Conservation (phyloP, 2,888 invertebrate genomes). For the Oscheius sp. region DNA sequence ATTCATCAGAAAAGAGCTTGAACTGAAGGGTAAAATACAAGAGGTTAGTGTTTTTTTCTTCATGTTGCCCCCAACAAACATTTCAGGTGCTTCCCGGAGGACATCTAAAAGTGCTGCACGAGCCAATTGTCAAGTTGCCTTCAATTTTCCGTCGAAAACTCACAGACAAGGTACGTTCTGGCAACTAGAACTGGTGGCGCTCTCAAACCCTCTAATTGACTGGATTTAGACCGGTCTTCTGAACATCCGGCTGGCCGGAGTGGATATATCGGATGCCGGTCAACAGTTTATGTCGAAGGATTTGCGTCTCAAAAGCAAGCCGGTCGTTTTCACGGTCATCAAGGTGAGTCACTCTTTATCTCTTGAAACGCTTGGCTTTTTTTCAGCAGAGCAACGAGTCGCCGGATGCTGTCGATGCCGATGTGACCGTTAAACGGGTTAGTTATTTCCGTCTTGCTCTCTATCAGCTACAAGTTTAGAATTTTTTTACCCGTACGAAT, state of each 20-base stretch:
- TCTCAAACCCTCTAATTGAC: neutral
- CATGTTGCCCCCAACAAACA: neutral
- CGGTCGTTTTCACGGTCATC: constrained; percentile 68
- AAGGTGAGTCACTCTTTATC: constrained; percentile 46
- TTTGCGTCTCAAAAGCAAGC: constrained; percentile 63
- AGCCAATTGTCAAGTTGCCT: constrained; percentile 68
- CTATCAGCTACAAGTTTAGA: constrained; percentile 38
- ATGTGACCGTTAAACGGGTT: constrained; percentile 69
- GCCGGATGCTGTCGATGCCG: constrained; percentile 65
- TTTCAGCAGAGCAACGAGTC: constrained; percentile 46
- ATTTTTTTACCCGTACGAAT: constrained; percentile 63
- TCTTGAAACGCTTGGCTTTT: neutral
- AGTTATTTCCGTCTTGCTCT: neutral
- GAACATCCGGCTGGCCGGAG: constrained; percentile 67
- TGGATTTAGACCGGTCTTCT: constrained; percentile 57
- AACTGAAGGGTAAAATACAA: constrained; percentile 66
- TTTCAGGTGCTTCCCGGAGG: constrained; percentile 64
- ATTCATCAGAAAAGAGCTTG: constrained; percentile 69
- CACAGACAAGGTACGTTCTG: constrained; percentile 37
- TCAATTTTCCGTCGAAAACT: constrained; percentile 57
- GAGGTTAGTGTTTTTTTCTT: constrained; percentile 34
- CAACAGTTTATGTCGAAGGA: constrained; percentile 67
- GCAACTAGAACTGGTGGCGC: neutral
- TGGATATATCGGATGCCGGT: constrained; percentile 70
- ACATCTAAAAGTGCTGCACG: constrained; percentile 67